Conservation (phyloP, 2,797 vertebrate genomes). For the Thunnus albacares region DNA sequence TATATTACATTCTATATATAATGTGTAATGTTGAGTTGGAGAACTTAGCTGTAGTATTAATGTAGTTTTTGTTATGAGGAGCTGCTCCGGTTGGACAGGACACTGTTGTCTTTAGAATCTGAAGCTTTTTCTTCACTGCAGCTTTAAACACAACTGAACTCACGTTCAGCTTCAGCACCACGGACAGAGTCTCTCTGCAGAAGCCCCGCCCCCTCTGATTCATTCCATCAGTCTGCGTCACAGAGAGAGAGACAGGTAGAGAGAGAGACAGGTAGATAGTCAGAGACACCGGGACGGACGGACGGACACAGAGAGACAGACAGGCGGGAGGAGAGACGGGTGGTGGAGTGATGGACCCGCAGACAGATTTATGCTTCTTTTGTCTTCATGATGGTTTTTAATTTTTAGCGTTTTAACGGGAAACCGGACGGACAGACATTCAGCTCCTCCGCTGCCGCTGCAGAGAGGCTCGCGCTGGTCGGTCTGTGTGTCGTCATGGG, state of each 20-base stretch:
- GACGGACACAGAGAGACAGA: neutral
- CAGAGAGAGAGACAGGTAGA: constrained; percentile 32
- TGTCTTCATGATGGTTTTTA: neutral
- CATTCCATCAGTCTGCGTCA: constrained; percentile 47
- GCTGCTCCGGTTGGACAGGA: too few species aligned
- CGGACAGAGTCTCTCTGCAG: constrained; percentile 35
- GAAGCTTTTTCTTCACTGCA: neutral
- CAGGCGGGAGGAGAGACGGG: neutral
- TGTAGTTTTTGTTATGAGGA: too few species aligned
- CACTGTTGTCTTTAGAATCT: too few species aligned
- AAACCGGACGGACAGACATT: neutral
- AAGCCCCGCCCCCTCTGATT: constrained; percentile 26
- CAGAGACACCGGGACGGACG: neutral
- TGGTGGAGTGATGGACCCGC: constrained; percentile 3
- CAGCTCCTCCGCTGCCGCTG: constrained; percentile 1
- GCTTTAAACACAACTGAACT: neutral
- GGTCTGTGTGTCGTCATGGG: constrained; percentile 86
- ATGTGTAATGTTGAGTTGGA: too few species aligned
- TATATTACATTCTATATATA: too few species aligned
- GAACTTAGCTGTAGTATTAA: too few species aligned
- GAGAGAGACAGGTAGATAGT: neutral
- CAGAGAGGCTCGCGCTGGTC: constrained; percentile 44
- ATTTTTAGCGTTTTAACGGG: neutral
- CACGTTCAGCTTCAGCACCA: constrained; percentile 33
- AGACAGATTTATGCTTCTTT: neutral